Conservation (phyloP, 2,888 invertebrate genomes). For the Trachelus stipa region DNA sequence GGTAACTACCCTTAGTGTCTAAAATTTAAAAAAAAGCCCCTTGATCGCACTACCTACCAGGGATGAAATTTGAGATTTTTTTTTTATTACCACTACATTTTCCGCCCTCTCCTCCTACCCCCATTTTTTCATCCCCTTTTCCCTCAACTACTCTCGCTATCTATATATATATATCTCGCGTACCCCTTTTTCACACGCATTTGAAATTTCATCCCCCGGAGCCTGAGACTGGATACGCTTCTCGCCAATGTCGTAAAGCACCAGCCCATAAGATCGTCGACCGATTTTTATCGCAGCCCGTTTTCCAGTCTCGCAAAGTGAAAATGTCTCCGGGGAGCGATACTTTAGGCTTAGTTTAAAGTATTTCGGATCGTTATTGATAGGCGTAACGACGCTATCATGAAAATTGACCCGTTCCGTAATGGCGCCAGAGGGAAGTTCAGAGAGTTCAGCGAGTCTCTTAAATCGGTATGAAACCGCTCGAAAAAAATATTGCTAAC, state of each 20-base stretch:
- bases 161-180: neutral
- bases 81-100: neutral
- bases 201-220: neutral
- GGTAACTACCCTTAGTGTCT: neutral
- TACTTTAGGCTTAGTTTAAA: constrained; percentile 65
- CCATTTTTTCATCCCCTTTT: neutral
- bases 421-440: constrained; percentile 18
- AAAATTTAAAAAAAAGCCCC: neutral
- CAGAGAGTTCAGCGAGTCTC: constrained; percentile 6
- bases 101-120: neutral
- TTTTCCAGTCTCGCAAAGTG: constrained; percentile 39
- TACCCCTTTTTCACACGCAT: neutral
- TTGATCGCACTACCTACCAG: neutral
- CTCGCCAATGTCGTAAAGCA: neutral
- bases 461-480: neutral
- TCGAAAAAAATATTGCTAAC: neutral
- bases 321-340: constrained; percentile 60
- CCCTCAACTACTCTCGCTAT: neutral
- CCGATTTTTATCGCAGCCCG: constrained; percentile 39
- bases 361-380: constrained; percentile 45
- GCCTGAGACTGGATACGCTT: neutral
- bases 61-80: neutral
- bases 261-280: neutral
- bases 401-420: constrained; percentile 33
- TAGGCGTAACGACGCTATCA: constrained; percentile 29